Conservation (phyloP, 2,888 invertebrate species). For the Aphodius sticticus region DNA sequence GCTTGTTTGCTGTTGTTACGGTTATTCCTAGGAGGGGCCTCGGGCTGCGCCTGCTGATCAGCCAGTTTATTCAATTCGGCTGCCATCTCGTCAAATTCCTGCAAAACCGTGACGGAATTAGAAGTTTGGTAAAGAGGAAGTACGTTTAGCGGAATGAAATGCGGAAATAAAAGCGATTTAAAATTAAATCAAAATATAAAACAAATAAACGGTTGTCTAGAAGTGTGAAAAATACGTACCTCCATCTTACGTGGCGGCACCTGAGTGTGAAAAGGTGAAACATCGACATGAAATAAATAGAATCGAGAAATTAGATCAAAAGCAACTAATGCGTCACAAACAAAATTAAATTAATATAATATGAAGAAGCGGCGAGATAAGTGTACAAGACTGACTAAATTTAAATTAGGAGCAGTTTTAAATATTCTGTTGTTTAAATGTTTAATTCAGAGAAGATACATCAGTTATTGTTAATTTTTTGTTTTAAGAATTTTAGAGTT, state of each 20-base stretch:
- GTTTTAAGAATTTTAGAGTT: background rate
- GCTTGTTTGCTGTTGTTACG: slow-evolving; percentile 55
- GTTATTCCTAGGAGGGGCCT: slow-evolving; percentile 75
- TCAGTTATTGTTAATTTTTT: background rate
- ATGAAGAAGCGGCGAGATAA: slow-evolving; percentile 5
- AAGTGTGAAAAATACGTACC: slow-evolving; percentile 68
- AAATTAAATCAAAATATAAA: slow-evolving; percentile 13
- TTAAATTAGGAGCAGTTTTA: slow-evolving; percentile 9
- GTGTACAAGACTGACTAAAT: slow-evolving; percentile 10
- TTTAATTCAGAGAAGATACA: background rate
- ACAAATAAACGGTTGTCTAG: slow-evolving; percentile 17
- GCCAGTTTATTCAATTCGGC: slow-evolving; percentile 95
- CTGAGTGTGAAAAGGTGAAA: slow-evolving; percentile 65
- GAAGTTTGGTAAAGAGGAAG: no score
- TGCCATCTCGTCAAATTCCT: slow-evolving; percentile 97
- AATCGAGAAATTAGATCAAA: slow-evolving; percentile 61
- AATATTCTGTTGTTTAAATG: no score
- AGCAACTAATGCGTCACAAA: slow-evolving; percentile 43
- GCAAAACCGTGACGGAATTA: slow-evolving; percentile 49
- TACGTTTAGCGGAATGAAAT: background rate
- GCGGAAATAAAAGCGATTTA: background rate
- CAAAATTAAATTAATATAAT: slow-evolving; percentile 5
- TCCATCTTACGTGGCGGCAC: slow-evolving; percentile 89
- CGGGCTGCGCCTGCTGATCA: slow-evolving; percentile 71
- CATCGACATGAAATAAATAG: slow-evolving; percentile 68